Evolutionary conservation across 30 jellyfish, hydroid and myxozoan genomes (phyloP).

Genomic region (Hydra vulgaris): DNA sequence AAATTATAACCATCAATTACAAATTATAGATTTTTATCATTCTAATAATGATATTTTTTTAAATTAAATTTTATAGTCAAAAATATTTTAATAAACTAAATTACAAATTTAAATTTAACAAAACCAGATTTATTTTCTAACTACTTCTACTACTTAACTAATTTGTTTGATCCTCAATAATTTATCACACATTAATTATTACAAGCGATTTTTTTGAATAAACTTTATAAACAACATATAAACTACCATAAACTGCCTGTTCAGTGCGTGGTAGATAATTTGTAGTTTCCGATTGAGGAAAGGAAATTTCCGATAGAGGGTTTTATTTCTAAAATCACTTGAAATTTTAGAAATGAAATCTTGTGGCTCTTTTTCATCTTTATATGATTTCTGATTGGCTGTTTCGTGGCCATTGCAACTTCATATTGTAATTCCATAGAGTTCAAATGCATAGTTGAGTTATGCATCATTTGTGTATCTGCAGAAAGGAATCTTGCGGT

Average conservation of each 20-base stretch:
- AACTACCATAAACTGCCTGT: neutral
- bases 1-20: neutral
- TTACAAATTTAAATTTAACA: neutral
- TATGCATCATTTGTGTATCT: neutral
- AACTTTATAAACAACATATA: neutral
- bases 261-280: neutral
- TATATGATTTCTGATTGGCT: neutral
- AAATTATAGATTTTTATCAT: neutral
- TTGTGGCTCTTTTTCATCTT: neutral
- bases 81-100: neutral
- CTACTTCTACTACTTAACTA: neutral
- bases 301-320: too few species aligned
- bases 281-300: neutral
- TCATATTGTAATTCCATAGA: neutral
- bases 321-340: neutral
- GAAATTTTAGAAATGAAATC: neutral
- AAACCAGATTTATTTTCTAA: neutral
- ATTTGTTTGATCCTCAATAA: neutral
- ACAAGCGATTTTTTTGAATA: neutral
- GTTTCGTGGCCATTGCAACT: neutral
- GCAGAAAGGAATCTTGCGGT: neutral
- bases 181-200: neutral
- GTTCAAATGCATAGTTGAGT: neutral
- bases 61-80: neutral
- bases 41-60: neutral